phyloP scores from a whole-genome alignment of 2,113 vertebrate genomes.

The Columbina picui region DNA sequence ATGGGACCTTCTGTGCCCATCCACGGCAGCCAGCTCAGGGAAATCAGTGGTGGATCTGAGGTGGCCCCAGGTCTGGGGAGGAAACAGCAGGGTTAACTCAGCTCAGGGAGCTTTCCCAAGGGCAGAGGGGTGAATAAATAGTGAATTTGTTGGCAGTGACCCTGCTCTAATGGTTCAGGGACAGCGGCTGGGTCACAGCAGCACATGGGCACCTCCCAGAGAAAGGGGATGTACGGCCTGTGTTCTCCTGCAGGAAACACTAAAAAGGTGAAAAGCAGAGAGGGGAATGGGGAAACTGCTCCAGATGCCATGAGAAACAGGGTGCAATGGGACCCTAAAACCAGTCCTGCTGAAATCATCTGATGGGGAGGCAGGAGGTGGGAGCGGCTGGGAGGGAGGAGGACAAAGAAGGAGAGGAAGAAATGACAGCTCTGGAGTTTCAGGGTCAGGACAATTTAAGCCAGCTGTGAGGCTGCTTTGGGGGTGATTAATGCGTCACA shows the following conservation, averaged over 20 bases:
- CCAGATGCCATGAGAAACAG: not conserved
- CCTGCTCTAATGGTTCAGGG: not conserved
- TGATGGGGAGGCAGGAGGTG: not conserved
- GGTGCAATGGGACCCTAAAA: not conserved
- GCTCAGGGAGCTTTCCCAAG: not conserved
- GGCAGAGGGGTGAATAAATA: not conserved
- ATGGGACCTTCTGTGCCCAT: not conserved
- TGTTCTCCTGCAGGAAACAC: not conserved
- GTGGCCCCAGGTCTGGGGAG: not conserved
- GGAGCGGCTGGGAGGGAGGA: not conserved
- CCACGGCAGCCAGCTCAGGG: not conserved
- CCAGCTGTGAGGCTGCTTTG: not conserved
- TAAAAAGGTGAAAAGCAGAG: not conserved
- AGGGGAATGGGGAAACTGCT: not conserved
- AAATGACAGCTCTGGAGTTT: not conserved
- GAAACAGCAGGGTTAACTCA: not conserved
- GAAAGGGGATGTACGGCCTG: not conserved
- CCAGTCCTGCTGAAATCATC: not conserved
- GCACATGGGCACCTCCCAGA: not conserved
- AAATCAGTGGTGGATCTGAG: not conserved
- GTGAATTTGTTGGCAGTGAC: not conserved
- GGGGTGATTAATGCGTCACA: conserved; percentile 53
- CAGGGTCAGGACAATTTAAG: conserved; percentile 9
- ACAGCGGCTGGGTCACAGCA: not conserved
- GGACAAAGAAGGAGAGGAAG: not conserved